Conservation (phyloP, 2,113 vertebrate species). For the Thunnus maccoyii region DNA sequence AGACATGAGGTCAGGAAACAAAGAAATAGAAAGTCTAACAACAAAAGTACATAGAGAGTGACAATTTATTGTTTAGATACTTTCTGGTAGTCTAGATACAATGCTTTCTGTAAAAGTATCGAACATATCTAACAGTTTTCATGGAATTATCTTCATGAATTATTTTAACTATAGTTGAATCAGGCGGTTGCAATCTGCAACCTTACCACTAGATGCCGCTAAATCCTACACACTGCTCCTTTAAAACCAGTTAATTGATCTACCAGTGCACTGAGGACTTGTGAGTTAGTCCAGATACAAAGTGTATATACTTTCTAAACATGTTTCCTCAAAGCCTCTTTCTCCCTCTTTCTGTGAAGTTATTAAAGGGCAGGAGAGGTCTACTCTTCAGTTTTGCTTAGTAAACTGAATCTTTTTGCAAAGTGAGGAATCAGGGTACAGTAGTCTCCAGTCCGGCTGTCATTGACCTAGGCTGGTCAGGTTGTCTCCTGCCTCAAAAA, state of each 20-base stretch:
- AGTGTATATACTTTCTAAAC: background rate
- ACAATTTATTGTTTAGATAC: too few relatives aligned
- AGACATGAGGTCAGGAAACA: background rate
- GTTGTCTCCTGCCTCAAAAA: constrained; percentile 48
- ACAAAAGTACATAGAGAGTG: background rate
- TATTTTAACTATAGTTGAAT: too few relatives aligned
- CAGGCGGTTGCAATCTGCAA: too few relatives aligned
- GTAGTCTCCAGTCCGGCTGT: background rate
- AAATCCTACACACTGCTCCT: too few relatives aligned
- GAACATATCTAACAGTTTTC: background rate
- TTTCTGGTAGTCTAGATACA: too few relatives aligned
- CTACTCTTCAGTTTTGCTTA: constrained; percentile 18
- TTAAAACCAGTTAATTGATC: too few relatives aligned
- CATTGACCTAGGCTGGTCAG: constrained; percentile 32
- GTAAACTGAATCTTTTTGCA: constrained; percentile 6
- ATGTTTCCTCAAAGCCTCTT: background rate
- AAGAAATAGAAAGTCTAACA: background rate
- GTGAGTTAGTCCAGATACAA: background rate
- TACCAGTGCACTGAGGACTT: too few relatives aligned
- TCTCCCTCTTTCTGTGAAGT: background rate
- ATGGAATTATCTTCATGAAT: background rate
- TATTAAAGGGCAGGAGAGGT: constrained; percentile 6
- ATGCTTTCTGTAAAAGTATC: background rate
- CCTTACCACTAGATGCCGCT: too few relatives aligned
- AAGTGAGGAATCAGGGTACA: constrained; percentile 13